Percentiles rank a stretch among this genome's conserved stretches.
These are phyloP conservation scores for Mormyrops attenuatus DNA, from an alignment of 2,797 vertebrate genomes.

Conservation along the genomic window DNA sequence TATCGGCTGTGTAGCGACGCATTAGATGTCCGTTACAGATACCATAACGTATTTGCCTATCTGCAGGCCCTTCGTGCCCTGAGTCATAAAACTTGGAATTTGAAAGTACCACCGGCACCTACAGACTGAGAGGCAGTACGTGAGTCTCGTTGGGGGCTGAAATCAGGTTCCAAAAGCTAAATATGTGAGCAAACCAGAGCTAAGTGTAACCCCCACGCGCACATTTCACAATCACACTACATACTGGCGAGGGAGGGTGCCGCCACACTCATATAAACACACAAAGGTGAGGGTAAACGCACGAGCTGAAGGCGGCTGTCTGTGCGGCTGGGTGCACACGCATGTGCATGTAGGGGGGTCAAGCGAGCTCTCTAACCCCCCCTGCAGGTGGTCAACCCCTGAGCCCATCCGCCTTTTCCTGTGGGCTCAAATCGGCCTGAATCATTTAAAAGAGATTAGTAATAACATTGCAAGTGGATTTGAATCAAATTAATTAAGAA, in stretches of 20 bases:
- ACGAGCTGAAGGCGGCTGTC: neutral
- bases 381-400: neutral
- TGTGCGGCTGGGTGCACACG: neutral
- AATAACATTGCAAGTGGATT: neutral
- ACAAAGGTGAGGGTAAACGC: neutral
- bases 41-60: neutral
- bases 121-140: neutral
- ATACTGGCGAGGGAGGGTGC: neutral
- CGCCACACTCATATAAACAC: neutral
- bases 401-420: neutral
- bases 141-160: neutral
- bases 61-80: neutral
- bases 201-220: neutral
- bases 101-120: neutral
- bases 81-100: conserved; percentile 5
- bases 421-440: neutral
- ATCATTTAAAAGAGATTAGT: neutral
- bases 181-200: neutral
- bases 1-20: neutral
- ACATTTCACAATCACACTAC: neutral
- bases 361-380: neutral
- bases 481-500: neutral
- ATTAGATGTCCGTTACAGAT: conserved; percentile 3
- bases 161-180: neutral
- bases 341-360: neutral